A percentile compares a stretch with the other conserved stretches of the same genome.
phyloP scores from a whole-genome alignment of 2,797 vertebrate genomes.

The Girardinus metallicus region DNA sequence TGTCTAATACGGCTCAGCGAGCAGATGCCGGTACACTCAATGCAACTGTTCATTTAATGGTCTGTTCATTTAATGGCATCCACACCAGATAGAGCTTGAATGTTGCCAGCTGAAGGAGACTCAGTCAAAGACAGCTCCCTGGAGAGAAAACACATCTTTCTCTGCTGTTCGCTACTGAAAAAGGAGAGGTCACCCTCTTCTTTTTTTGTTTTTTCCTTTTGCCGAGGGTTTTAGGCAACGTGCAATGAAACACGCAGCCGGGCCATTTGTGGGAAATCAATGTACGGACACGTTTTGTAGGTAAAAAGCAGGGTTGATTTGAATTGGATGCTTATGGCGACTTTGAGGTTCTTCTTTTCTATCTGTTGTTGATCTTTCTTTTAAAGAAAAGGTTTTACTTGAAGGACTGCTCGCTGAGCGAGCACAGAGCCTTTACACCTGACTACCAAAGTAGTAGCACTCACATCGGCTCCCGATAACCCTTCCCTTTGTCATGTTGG shows the following conservation, averaged over 20 bases:
- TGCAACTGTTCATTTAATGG: conserved; percentile 54
- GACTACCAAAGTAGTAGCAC: conserved; percentile 10
- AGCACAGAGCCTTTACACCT: conserved; percentile 14
- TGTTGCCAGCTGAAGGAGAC: conserved; percentile 34
- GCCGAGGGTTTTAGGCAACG: conserved; percentile 12
- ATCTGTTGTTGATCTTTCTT: conserved; percentile 5
- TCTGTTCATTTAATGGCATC: conserved; percentile 54
- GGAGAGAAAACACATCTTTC: conserved; percentile 28
- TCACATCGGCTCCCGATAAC: conserved; percentile 14
- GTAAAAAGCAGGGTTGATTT: not conserved
- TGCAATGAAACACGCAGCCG: not conserved
- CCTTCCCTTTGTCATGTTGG: conserved; percentile 28
- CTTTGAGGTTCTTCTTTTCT: conserved; percentile 13
- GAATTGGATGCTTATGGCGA: not conserved
- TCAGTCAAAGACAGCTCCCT: conserved; percentile 34
- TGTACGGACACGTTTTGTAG: not conserved
- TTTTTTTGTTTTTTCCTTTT: not conserved
- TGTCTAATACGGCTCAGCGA: conserved; percentile 38
- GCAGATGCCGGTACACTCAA: conserved; percentile 28
- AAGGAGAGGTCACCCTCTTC: conserved; percentile 20
- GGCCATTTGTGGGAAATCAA: not conserved
- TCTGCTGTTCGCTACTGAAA: conserved; percentile 17
- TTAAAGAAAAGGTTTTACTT: conserved; percentile 34
- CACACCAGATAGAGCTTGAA: conserved; percentile 37
- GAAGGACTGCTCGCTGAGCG: conserved; percentile 11